Conservation (phyloP, 2,113 vertebrate genomes). For the Glaucidium brasilianum region DNA sequence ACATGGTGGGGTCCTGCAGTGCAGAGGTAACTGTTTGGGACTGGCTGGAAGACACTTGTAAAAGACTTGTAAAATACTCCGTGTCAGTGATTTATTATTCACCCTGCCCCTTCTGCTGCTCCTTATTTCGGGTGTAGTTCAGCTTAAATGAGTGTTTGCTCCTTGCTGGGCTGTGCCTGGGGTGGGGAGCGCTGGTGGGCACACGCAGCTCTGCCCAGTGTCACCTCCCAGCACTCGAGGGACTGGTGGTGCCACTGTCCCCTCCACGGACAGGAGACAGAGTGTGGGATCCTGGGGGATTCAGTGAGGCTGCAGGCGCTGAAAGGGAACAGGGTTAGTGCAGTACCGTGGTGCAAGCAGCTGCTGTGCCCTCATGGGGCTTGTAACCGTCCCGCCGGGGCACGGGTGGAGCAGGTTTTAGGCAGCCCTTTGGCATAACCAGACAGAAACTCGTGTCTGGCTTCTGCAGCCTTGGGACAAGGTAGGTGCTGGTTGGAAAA, state of each 20-base stretch:
- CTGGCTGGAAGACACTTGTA: not conserved
- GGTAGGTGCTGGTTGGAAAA: not conserved
- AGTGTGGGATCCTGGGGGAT: not conserved
- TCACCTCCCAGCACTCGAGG: not conserved
- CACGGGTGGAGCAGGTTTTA: too few species aligned
- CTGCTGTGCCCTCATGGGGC: not conserved
- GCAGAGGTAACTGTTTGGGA: accelerated
- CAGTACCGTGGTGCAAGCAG: accelerated
- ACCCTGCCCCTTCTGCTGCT: not conserved
- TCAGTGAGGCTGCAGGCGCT: not conserved
- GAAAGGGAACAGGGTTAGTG: accelerated
- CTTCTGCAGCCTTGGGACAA: not conserved
- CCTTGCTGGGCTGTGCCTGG: accelerated
- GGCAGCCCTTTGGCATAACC: too few species aligned
- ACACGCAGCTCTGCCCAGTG: too few species aligned
- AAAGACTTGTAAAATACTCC: not conserved
- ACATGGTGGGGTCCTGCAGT: accelerated
- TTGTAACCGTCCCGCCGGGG: too few species aligned
- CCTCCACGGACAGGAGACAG: not conserved
- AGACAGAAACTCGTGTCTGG: too few species aligned
- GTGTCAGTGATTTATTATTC: not conserved
- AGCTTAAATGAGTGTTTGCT: not conserved
- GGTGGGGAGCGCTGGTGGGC: not conserved
- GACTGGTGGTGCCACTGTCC: not conserved
- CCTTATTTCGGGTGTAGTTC: not conserved